A percentile compares a stretch with the other conserved stretches of the same genome.
phyloP scores from a whole-genome alignment of 64 coral and sea anemone species.

The Acropora tenuis region DNA sequence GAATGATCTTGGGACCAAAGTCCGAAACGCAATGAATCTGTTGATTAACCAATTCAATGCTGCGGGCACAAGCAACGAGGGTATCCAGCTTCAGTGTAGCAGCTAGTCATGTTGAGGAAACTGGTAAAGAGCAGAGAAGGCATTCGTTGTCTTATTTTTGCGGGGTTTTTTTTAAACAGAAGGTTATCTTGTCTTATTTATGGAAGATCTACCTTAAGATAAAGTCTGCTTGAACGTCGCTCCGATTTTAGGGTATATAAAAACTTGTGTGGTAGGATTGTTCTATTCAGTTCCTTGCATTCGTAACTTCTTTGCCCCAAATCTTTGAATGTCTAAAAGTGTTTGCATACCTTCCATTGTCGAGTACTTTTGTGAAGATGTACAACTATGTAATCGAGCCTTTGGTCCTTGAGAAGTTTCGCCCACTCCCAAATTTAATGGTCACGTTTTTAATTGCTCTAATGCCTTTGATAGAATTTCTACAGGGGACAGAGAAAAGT shows the following conservation, averaged over 20 bases:
- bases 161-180: neutral
- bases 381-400: constrained; percentile 42
- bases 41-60: too few species aligned
- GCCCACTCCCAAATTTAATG: neutral
- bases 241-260: neutral
- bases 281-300: neutral
- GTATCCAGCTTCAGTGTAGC: neutral
- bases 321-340: constrained; percentile 5
- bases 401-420: constrained; percentile 18
- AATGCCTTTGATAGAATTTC: neutral
- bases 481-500: neutral
- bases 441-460: neutral
- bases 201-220: neutral
- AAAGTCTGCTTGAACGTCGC: too few species aligned
- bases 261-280: too few species aligned
- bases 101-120: neutral
- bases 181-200: neutral
- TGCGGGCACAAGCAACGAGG: neutral
- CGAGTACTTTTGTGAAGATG: neutral
- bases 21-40: too few species aligned
- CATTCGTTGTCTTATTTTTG: neutral
- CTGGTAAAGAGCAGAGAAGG: neutral
- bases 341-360: constrained; percentile 18
- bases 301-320: constrained; percentile 4
- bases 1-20: too few species aligned